Conservation (phyloP, 1,140 invertebrate genomes). For the Micrasema minimum region DNA sequence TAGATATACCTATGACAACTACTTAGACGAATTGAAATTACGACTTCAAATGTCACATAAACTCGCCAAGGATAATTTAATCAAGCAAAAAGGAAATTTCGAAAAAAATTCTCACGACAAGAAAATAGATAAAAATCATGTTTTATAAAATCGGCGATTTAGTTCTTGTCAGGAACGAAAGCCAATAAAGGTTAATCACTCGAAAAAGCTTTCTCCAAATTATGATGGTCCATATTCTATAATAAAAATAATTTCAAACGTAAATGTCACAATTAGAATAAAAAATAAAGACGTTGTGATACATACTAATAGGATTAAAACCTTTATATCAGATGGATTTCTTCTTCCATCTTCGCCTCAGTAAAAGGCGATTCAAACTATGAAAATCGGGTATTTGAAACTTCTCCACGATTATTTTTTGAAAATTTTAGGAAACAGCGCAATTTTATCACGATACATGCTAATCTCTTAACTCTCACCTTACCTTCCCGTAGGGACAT, state of each 20-base stretch:
- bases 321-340: slow-evolving; percentile 1
- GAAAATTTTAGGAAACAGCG: background rate
- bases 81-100: background rate
- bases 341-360: background rate
- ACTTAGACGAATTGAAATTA: background rate
- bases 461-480: background rate
- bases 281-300: background rate
- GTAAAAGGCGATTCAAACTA: background rate
- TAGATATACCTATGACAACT: background rate
- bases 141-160: too few species aligned
- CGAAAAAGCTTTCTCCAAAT: too few species aligned
- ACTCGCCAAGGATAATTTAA: background rate
- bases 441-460: background rate
- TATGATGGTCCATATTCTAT: background rate
- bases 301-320: background rate
- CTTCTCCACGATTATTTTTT: background rate
- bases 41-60: background rate
- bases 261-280: background rate
- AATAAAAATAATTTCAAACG: background rate
- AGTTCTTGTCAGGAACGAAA: too few species aligned
- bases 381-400: background rate
- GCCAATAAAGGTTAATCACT: background rate
- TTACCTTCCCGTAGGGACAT: background rate
- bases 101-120: background rate
- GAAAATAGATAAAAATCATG: background rate